phyloP scores from a whole-genome alignment of 2,113 vertebrate genomes.

The Pangasianodon hypophthalmus region DNA sequence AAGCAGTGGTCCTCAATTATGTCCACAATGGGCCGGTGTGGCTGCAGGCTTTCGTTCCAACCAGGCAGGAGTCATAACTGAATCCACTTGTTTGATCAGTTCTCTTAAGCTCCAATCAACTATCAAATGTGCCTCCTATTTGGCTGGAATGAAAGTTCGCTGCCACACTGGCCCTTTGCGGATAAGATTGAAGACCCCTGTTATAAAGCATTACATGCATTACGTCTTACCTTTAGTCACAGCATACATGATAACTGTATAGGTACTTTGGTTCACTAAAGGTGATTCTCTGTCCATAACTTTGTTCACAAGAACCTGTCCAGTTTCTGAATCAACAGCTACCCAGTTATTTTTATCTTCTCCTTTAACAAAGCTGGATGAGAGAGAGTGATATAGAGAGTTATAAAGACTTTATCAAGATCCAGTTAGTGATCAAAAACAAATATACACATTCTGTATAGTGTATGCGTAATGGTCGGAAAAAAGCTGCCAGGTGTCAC shows the following conservation, averaged over 20 bases:
- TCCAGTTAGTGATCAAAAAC: not conserved
- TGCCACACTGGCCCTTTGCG: not conserved
- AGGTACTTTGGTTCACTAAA: slow-evolving; percentile 59
- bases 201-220: not conserved
- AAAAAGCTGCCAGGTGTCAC: not conserved
- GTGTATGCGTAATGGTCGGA: not conserved
- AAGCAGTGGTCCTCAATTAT: not conserved
- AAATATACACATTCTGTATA: not conserved
- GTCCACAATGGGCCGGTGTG: not conserved
- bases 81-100: not conserved
- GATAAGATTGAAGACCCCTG: not conserved
- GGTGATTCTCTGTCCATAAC: slow-evolving; percentile 67
- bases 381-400: not conserved
- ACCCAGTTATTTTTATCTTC: slow-evolving; percentile 67
- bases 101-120: not conserved
- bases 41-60: not conserved
- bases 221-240: slow-evolving; percentile 65
- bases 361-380: slow-evolving; percentile 22
- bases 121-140: not conserved
- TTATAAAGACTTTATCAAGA: not conserved
- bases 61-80: not conserved
- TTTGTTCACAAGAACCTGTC: slow-evolving; percentile 61
- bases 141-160: not conserved
- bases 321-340: slow-evolving; percentile 60
- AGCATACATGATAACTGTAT: slow-evolving; percentile 60